Percentiles rank a stretch among this genome's conserved stretches.
These are phyloP conservation scores for Philopotamus ludificatus DNA, from an alignment of 1,140 invertebrate genomes.

Conservation along the genomic window DNA sequence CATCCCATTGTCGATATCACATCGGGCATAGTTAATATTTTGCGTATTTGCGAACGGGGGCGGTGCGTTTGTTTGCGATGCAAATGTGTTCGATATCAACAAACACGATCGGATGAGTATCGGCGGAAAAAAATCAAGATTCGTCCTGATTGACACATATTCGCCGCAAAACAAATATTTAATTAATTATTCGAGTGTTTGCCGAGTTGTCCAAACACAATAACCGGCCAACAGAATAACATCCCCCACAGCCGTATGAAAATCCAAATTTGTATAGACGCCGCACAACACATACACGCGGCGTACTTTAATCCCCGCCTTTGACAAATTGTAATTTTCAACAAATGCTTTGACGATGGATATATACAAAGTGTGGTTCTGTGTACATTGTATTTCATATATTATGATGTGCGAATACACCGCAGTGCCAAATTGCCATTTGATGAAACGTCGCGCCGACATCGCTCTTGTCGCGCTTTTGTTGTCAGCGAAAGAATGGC, in stretches of 20 bases:
- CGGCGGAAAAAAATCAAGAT: no score
- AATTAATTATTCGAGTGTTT: background rate
- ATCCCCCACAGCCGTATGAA: background rate
- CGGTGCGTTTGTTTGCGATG: background rate
- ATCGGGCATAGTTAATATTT: slow-evolving; percentile 20
- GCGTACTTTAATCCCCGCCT: slow-evolving; percentile 33
- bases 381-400: background rate
- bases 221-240: background rate
- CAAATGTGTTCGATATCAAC: background rate
- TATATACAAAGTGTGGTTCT: background rate
- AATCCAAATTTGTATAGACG: background rate
- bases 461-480: background rate
- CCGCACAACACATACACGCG: no score
- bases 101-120: background rate
- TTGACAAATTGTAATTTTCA: slow-evolving; percentile 42
- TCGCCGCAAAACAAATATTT: no score
- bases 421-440: background rate
- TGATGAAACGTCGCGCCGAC: background rate
- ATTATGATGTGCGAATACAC: no score
- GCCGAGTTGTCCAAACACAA: background rate
- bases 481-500: no score
- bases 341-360: slow-evolving; percentile 12
- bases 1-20: slow-evolving; percentile 22
- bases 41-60: slow-evolving; percentile 2
- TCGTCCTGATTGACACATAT: no score